Base-by-base conservation (phyloP, 2,888 invertebrate species). In the Nesidiocoris tenuis region DNA sequence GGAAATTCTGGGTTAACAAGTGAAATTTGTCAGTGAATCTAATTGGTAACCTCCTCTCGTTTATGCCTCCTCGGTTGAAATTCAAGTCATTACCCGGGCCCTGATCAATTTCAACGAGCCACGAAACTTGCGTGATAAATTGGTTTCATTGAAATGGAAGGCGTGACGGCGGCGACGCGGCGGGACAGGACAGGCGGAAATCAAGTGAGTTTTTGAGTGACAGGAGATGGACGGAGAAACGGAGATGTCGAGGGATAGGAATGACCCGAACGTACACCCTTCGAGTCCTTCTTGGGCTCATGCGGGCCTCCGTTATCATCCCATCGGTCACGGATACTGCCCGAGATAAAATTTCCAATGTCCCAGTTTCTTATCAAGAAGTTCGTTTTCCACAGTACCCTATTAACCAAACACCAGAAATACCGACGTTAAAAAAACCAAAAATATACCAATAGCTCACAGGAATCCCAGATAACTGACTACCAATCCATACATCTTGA, bases 171-270 rank as follows among this genome's bases (percentile, higher is more conserved):
- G 39, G 39, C 65, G 18, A 19, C 65, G 24, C 24, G 65, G 19
- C 25, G 23, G 7, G 22, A 25, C 39, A 22, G n/a, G 64, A 39
- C 39, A 39, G 39, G 39, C 39, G 39, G 39, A 39, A 39, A 39
- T n/a, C 3, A 59, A 57, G 68, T 68, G 68, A 23, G 24, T 56
- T 18, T 68, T 70, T 70, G 70, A 70, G 70, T 57, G 70, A 70
- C 70, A 70, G 59, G 24, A 67, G 56, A 39, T 39, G 39, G 39
- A 12, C 12, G 39, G 12, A 39, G 39, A 12, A 54, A 59, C 59
- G 59, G 5, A 5, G 2, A 5, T 59, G 19, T 18, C n/a, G n/a
- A 5, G 17, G 17, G 3, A 39, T 39, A 39, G 39, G 3, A n/a
- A 59, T 59, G 59, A n/a, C 39, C 39, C 39, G n/a, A n/a, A n/a